These are phyloP conservation scores for Bubo bubo DNA, from an alignment of 2,113 vertebrate species.

Conservation along the genomic window DNA sequence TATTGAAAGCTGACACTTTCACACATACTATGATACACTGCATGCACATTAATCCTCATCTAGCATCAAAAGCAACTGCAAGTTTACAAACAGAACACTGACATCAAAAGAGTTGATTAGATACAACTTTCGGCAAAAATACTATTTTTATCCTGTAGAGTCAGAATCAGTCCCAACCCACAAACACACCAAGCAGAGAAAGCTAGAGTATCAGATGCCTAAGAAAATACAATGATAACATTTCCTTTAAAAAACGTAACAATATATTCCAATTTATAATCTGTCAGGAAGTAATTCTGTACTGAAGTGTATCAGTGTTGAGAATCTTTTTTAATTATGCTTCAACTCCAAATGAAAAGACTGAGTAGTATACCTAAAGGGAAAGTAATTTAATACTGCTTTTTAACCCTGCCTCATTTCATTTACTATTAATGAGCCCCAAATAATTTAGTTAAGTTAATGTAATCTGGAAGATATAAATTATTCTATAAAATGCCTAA, in stretches of 20 bases:
- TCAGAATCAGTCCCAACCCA: not conserved
- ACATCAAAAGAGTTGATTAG: not conserved
- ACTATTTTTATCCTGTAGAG: not conserved
- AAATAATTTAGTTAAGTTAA: not conserved
- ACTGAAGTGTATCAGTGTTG: not conserved
- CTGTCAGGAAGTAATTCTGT: not conserved
- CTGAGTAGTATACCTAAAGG: not conserved
- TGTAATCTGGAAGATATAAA: not conserved
- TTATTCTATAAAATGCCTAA: not conserved
- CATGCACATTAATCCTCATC: not conserved
- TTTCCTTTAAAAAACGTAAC: not conserved
- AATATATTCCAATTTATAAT: not conserved
- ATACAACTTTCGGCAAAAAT: not conserved
- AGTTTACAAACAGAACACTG: not conserved
- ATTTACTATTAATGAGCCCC: not conserved
- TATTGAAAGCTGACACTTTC: not conserved
- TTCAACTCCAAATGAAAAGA: not conserved
- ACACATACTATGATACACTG: not conserved
- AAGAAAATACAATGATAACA: not conserved
- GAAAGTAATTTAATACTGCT: not conserved
- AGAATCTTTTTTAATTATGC: not conserved
- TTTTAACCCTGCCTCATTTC: not conserved
- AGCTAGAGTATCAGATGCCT: not conserved
- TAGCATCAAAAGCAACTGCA: not conserved
- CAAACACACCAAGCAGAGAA: not conserved